These are phyloP conservation scores for Harpalus rubripes DNA, from an alignment of 2,888 invertebrate species.

Conservation along the genomic window DNA sequence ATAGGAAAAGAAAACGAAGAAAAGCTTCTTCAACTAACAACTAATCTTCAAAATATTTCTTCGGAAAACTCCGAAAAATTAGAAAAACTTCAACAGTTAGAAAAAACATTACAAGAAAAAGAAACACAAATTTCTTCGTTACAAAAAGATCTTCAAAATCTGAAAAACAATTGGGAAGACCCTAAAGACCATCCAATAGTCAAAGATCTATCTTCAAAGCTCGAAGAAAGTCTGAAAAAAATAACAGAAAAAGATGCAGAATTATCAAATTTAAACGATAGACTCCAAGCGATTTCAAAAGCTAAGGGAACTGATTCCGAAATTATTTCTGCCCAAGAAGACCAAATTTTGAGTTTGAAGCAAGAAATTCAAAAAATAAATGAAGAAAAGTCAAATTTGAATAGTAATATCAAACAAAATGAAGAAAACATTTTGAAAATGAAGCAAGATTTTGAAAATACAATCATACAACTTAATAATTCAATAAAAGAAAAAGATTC, in stretches of 20 bases:
- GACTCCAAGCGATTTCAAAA: slow-evolving; percentile 56
- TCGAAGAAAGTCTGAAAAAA: slow-evolving; percentile 68
- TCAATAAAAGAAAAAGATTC: slow-evolving; percentile 69
- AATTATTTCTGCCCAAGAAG: slow-evolving; percentile 66
- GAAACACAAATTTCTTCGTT: slow-evolving; percentile 61
- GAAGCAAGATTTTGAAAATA: slow-evolving; percentile 50
- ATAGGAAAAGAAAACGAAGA: slow-evolving; percentile 69
- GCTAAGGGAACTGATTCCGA: slow-evolving; percentile 70
- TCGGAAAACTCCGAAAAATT: slow-evolving; percentile 54
- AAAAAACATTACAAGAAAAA: slow-evolving; percentile 67
- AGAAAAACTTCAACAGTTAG: slow-evolving; percentile 64
- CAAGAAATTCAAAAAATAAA: slow-evolving; percentile 76
- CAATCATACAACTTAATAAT: slow-evolving; percentile 9
- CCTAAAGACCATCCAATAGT: slow-evolving; percentile 66
- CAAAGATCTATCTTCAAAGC: slow-evolving; percentile 27
- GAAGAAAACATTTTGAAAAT: slow-evolving; percentile 39
- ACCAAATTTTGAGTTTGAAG: slow-evolving; percentile 71
- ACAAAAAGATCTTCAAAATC: slow-evolving; percentile 59
- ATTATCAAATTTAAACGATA: slow-evolving; percentile 52
- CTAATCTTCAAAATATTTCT: slow-evolving; percentile 69
- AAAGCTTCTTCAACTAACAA: slow-evolving; percentile 69
- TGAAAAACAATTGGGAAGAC: slow-evolving; percentile 65
- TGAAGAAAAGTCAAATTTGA: slow-evolving; percentile 63
- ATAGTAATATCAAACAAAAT: slow-evolving; percentile 57
- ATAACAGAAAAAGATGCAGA: slow-evolving; percentile 61